phyloP scores from a whole-genome alignment of 2,888 invertebrate species.

The Rhaphigaster nebulosa region DNA sequence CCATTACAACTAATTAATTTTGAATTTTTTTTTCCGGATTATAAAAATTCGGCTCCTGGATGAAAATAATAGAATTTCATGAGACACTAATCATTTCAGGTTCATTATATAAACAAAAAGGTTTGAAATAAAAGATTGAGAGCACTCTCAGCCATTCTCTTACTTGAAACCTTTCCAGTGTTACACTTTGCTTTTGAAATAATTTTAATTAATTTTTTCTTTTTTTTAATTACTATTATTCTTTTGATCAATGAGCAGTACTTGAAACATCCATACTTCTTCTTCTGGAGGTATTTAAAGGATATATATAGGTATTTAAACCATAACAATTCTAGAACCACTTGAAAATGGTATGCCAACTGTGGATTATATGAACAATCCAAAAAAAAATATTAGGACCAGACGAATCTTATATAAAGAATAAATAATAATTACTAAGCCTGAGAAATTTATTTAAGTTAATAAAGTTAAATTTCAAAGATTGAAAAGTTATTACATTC shows the following conservation, averaged over 20 bases:
- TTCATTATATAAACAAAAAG: too few relatives aligned
- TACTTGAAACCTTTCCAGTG: not conserved
- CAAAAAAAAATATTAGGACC: not conserved
- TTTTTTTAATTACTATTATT: not conserved
- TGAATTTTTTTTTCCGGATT: not conserved
- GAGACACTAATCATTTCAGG: too few relatives aligned
- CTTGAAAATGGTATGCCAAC: not conserved
- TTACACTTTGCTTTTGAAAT: not conserved
- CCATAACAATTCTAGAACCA: not conserved
- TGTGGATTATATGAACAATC: not conserved
- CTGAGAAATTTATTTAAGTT: not conserved
- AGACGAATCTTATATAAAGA: not conserved
- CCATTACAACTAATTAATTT: too few relatives aligned
- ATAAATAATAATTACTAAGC: not conserved
- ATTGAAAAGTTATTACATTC: not conserved
- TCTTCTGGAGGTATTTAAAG: not conserved
- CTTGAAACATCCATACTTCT: not conserved
- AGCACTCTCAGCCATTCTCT: not conserved
- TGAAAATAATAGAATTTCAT: too few relatives aligned
- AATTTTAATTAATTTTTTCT: not conserved
- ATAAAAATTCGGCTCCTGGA: too few relatives aligned
- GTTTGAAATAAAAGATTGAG: too few relatives aligned
- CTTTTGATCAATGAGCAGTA: not conserved
- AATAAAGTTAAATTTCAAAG: not conserved
- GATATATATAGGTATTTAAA: not conserved